phyloP scores from a whole-genome alignment of 2,113 vertebrate species.

The Albula goreensis region DNA sequence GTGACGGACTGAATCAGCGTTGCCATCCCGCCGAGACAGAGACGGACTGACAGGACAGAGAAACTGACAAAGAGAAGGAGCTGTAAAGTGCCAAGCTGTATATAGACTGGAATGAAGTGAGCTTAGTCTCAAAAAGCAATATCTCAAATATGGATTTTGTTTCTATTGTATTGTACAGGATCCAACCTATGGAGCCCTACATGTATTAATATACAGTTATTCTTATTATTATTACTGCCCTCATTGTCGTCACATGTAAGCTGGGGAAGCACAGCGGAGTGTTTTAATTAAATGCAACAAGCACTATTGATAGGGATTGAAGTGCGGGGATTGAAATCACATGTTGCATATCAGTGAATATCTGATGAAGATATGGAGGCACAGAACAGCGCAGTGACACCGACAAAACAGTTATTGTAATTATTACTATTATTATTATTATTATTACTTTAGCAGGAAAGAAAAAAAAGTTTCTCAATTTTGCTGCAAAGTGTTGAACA shows the following conservation, averaged over 20 bases:
- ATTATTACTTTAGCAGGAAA: conserved; percentile 65
- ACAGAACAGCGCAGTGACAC: conserved; percentile 56
- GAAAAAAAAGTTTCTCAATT: conserved; percentile 63
- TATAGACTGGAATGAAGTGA: conserved; percentile 73
- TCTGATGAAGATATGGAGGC: conserved; percentile 50
- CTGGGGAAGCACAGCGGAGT: conserved; percentile 51
- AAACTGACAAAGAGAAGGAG: conserved; percentile 48
- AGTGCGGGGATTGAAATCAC: conserved; percentile 54
- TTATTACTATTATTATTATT: conserved; percentile 63
- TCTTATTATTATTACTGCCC: conserved; percentile 61
- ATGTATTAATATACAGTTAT: conserved; percentile 69
- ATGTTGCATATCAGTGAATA: conserved; percentile 61
- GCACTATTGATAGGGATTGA: conserved; percentile 52
- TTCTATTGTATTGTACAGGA: conserved; percentile 79
- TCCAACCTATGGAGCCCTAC: conserved; percentile 64
- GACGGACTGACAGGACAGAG: conserved; percentile 52
- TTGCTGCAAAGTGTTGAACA: conserved; percentile 84
- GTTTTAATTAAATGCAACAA: conserved; percentile 59
- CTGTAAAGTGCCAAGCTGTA: conserved; percentile 81
- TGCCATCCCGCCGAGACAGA: conserved; percentile 52
- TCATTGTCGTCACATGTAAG: conserved; percentile 72
- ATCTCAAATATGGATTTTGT: conserved; percentile 77
- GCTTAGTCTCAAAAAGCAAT: conserved; percentile 79
- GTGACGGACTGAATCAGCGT: conserved; percentile 27
- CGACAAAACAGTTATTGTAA: conserved; percentile 32